Percentiles rank a stretch among this genome's conserved stretches.
Evolutionary conservation across 1,140 invertebrate species (phyloP).

Genomic region (Hydropsyche tenuis): DNA sequence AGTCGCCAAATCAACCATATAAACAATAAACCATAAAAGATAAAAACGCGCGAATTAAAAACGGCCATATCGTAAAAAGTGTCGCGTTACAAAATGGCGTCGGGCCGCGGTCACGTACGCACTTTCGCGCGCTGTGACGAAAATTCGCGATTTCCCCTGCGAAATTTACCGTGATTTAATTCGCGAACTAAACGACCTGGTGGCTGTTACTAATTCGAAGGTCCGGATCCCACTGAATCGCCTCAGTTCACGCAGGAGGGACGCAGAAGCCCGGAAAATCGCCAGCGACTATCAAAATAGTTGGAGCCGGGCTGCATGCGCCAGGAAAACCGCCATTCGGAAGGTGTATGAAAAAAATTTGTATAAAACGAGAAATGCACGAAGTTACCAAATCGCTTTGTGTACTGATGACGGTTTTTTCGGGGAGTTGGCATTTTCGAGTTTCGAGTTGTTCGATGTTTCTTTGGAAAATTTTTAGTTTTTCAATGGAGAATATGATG

Average conservation of each 20-base stretch:
- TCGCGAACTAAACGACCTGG: neutral
- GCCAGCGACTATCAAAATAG: slow-evolving; percentile 24
- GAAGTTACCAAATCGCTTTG: neutral
- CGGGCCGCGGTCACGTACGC: too few relatives aligned
- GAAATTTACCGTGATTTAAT: neutral
- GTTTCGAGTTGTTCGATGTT: too few relatives aligned
- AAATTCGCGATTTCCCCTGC: neutral
- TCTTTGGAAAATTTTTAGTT: too few relatives aligned
- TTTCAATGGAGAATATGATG: too few relatives aligned
- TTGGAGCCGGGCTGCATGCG: slow-evolving; percentile 14
- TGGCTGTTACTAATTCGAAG: slow-evolving; percentile 12
- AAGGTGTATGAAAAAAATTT: neutral
- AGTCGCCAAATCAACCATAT: too few relatives aligned
- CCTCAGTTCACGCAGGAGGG: neutral
- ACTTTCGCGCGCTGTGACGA: too few relatives aligned
- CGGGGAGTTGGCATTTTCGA: too few relatives aligned
- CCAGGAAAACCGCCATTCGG: slow-evolving; percentile 18
- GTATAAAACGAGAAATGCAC: too few relatives aligned
- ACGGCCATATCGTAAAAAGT: too few relatives aligned
- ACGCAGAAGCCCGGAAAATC: slow-evolving; percentile 14
- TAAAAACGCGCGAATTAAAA: too few relatives aligned
- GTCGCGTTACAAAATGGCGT: too few relatives aligned
- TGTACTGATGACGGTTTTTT: neutral
- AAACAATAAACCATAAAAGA: too few relatives aligned
- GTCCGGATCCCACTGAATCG: slow-evolving; percentile 16